Base-by-base conservation (phyloP, 1,140 invertebrate species). In the Aricia agestis region DNA sequence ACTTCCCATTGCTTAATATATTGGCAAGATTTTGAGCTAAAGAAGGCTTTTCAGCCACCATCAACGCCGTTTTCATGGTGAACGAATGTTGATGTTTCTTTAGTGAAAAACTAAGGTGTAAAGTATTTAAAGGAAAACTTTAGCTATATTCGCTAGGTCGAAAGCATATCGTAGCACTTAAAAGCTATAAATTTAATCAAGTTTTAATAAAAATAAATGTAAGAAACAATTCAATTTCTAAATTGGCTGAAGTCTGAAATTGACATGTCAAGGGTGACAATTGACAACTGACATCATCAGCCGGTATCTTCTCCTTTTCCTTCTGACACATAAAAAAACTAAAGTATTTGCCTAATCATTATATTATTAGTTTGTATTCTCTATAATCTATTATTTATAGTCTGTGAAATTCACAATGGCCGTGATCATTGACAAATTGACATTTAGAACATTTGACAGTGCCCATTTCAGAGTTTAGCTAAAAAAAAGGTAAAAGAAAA, bases 41-140 rank as follows among this genome's bases (percentile, higher is more conserved):
- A 66, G 98, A 99, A 9, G 99, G 99, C 94, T 99, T 99, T 90
- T 99, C 99, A 76, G 99, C 99, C 73, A 99, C 98, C 99, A 99
- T 99, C 76, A 99, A 94, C 57, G 97, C 98, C 7, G 94, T 96
- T 91, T 96, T 98, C 98, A 98, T 78, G 74, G 19, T 69, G n/a
- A 69, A 42, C 1, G 32, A 31, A 42, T 59, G n/a, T 66, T 32
- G 18, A 36, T 70, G 25, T 67, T 59, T 61, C 13, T 17, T 25
- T 65, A 58, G 19, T 69, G n/a, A 32, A 19, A 18, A 61, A 10
- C 5, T 19, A 67, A 67, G 19, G 6, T n/a, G 13, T 66, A 13
- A 9, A 4, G 9, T 36, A 36, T 36, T 36, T 36, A 36, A 7
- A 36, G 6, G 36, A 7, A 36, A 36, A 9, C 9, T 36, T 36